phyloP scores from a whole-genome alignment of 2,113 vertebrate species.

The Numenius arquata region DNA sequence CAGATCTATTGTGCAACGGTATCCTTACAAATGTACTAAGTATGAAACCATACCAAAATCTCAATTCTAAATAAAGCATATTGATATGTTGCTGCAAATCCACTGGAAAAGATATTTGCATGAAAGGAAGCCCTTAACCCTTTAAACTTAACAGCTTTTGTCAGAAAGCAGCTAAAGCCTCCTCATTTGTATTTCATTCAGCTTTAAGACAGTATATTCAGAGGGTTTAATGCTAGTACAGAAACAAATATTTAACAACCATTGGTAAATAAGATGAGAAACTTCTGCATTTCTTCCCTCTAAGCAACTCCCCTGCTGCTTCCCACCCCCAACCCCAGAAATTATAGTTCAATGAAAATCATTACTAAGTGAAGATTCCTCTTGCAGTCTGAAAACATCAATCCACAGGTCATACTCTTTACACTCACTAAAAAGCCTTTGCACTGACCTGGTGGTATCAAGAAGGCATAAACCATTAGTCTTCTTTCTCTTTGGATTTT shows the following conservation, averaged over 20 bases:
- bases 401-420: neutral
- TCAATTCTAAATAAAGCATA: slow-evolving; percentile 32
- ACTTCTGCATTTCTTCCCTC: neutral
- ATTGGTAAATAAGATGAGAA: neutral
- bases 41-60: neutral
- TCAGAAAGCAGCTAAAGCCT: neutral
- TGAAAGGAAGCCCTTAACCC: neutral
- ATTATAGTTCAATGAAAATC: neutral
- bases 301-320: neutral
- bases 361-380: neutral
- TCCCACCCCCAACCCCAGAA: neutral
- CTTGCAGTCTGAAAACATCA: neutral
- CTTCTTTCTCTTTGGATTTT: neutral
- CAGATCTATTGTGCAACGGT: neutral
- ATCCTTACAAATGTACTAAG: slow-evolving; percentile 4
- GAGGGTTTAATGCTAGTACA: neutral
- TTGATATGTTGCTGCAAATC: neutral
- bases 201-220: neutral
- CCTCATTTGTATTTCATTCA: neutral
- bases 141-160: slow-evolving; percentile 3
- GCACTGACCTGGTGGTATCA: neutral
- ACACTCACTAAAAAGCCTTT: neutral
- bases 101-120: neutral
- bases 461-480: neutral
- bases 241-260: neutral